phyloP scores from a whole-genome alignment of 1,140 invertebrate species.

The Drosophila ananassae region DNA sequence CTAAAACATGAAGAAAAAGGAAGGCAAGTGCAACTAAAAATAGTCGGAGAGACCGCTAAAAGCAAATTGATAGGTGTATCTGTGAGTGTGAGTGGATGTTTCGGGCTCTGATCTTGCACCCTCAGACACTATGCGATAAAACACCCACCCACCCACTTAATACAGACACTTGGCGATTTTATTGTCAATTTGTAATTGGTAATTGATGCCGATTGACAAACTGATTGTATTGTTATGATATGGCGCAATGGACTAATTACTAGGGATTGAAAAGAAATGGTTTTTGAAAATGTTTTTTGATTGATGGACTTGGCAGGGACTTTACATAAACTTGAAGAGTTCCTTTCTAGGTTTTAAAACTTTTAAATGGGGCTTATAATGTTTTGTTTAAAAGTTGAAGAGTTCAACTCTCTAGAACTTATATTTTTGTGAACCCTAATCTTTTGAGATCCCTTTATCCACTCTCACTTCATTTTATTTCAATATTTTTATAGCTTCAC shows the following conservation, averaged over 20 bases:
- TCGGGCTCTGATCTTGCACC: constrained; percentile 4
- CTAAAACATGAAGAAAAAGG: constrained; percentile 23
- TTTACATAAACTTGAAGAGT: constrained; percentile 15
- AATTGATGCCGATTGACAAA: constrained; percentile 41
- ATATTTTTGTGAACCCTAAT: neutral
- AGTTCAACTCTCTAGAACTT: no score
- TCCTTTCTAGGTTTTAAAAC: neutral
- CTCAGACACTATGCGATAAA: neutral
- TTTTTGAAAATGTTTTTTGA: constrained; percentile 19
- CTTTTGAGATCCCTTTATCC: neutral
- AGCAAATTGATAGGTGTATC: constrained; percentile 58
- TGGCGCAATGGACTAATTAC: constrained; percentile 20
- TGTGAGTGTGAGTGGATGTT: constrained; percentile 10
- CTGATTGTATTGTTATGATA: constrained; percentile 42
- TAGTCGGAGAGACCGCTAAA: constrained; percentile 65
- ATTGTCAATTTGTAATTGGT: constrained; percentile 53
- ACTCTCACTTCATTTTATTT: neutral
- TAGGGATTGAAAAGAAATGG: constrained; percentile 16
- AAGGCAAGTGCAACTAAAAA: constrained; percentile 74
- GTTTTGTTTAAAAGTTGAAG: no score
- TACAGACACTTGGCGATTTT: constrained; percentile 57
- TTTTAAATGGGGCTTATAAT: no score
- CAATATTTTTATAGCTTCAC: neutral
- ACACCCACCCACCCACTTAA: constrained; percentile 1
- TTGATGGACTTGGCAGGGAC: constrained; percentile 10